Percentiles rank a stretch among this genome's conserved stretches.
phyloP scores from a whole-genome alignment of 2,888 invertebrate genomes.

The Coelinius sp. region DNA sequence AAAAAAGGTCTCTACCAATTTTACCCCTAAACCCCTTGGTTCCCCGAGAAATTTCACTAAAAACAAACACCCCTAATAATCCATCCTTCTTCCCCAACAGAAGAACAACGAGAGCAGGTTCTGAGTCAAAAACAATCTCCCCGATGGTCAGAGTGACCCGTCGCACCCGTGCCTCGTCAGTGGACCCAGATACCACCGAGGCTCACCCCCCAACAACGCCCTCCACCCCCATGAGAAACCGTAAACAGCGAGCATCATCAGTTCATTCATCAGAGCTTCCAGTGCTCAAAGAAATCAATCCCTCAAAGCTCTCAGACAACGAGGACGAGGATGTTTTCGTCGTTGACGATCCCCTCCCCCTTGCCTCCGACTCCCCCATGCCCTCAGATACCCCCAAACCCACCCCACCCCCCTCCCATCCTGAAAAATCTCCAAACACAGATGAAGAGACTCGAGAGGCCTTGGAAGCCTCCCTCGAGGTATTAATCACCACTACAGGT shows the following conservation, averaged over 20 bases:
- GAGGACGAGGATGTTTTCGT: conserved; percentile 35
- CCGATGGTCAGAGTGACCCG: conserved; percentile 51
- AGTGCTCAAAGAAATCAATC: conserved; percentile 53
- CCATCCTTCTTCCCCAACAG: conserved; percentile 38
- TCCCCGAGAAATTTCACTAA: too few relatives aligned
- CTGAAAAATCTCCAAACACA: neutral
- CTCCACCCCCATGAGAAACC: conserved; percentile 48
- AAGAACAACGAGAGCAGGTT: conserved; percentile 57
- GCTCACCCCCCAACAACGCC: neutral
- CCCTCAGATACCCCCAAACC: neutral
- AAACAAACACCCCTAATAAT: too few relatives aligned
- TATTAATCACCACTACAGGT: neutral
- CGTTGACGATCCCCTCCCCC: neutral
- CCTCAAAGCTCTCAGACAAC: neutral
- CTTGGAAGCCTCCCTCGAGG: neutral
- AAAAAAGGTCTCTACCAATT: too few relatives aligned
- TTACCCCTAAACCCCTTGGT: neutral
- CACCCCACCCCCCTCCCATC: neutral
- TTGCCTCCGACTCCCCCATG: neutral
- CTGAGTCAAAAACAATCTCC: conserved; percentile 58
- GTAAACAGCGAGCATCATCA: conserved; percentile 52
- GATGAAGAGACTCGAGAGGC: neutral
- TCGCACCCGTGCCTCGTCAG: conserved; percentile 60
- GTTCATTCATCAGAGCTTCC: conserved; percentile 51
- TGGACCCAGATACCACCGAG: conserved; percentile 50